Evolutionary conservation across 2,113 vertebrate species (phyloP), one percentile per base, ranked within the genome.

Genomic region (Hypomesus transpacificus): DNA sequence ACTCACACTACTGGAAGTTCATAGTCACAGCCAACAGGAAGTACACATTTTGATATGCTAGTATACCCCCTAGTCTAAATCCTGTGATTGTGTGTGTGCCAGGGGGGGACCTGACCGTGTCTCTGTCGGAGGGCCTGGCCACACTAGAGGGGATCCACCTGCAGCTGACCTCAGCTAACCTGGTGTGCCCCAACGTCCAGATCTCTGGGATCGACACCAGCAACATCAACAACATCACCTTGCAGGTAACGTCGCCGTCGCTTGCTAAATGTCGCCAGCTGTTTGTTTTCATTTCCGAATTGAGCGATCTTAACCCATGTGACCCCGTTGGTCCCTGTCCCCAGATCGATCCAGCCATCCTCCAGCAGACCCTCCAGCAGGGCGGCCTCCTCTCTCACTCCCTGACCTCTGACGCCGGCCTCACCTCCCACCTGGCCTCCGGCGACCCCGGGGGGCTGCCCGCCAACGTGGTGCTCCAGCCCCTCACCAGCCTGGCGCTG

Each of bases 81-180:
- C 4, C 16, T 57, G 46, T 64, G 26, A 6, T 11, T 58, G 60
- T 52, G 18, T 68, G 64, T 69, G 28, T 39, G 96, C 93, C 94
- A 60, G 93, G 94, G 69, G 95, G 97, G 59, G 97, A 99, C 85
- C 92, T 98, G 90, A 99, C 96, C 0, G 96, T 99, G 73, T 98
- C 96, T 57, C 88, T 99, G 82, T 92, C 96, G 4, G 97, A 99
- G 26, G 94, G 95, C 73, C 88, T 99, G 79, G 94, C 96, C 72
- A 94, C 96, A 3, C 90, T 99, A 77, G 97, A 99, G 63, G 96
- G 97, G 69, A 98, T 99, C 87, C 97, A 99, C 78, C 84, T 99
- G 70, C 97, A 99, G 82, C 78, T 99, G 76, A 95, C 95, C 14
- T 92, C 95, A 14, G 70, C 91, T 80, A 97, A 94, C 85, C 84